phyloP scores from a whole-genome alignment of 2,888 invertebrate genomes.

The Himalopsyche japonica region DNA sequence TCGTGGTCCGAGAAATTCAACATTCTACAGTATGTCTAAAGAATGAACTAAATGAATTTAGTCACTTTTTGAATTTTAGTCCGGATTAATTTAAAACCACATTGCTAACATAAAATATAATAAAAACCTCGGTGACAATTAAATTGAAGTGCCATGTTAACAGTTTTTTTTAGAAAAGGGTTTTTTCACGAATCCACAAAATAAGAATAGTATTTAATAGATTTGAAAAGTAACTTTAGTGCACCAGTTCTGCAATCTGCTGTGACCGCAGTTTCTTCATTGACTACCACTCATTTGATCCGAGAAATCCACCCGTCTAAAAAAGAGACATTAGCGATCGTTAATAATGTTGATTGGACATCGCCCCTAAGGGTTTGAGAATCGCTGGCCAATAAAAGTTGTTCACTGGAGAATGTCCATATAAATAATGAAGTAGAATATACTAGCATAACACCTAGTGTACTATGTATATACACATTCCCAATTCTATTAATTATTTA shows the following conservation, averaged over 20 bases:
- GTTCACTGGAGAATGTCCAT: not conserved
- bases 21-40: too few species aligned
- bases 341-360: slow-evolving; percentile 1
- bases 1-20: not conserved
- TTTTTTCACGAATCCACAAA: too few species aligned
- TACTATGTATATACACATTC: not conserved
- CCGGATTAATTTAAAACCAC: too few species aligned
- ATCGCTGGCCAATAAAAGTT: not conserved
- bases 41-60: too few species aligned
- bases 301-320: not conserved
- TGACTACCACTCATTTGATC: not conserved
- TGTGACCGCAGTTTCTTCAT: not conserved
- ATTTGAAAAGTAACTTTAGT: too few species aligned
- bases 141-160: too few species aligned
- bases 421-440: not conserved
- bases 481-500: not conserved
- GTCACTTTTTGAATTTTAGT: too few species aligned
- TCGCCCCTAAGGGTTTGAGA: not conserved
- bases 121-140: too few species aligned
- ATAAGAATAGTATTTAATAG: too few species aligned
- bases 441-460: not conserved
- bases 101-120: too few species aligned
- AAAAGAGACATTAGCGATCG: not conserved
- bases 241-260: too few species aligned
- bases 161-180: too few species aligned